Conservation (phyloP, 2,888 invertebrate species). For the Heterodera filipjevi region DNA sequence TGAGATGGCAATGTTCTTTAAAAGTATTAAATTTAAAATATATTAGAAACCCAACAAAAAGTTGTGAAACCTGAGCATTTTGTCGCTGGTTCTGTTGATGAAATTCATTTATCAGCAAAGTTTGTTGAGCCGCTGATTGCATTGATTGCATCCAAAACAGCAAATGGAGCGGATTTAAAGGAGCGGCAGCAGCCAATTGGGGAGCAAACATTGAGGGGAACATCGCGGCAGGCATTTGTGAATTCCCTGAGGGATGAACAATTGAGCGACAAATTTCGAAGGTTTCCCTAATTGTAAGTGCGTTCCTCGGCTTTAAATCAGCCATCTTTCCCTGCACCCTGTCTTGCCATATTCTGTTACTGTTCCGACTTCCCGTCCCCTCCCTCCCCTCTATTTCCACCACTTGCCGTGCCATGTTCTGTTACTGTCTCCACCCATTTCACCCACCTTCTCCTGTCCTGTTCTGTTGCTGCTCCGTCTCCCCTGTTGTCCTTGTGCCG, state of each 20-base stretch:
- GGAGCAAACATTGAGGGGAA: not conserved
- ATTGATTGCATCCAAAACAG: not conserved
- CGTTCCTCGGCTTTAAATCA: not conserved
- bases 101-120: not conserved
- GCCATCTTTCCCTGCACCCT: not conserved
- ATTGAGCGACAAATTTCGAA: not conserved
- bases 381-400: no score
- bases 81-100: not conserved
- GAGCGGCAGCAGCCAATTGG: not conserved
- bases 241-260: not conserved
- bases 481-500: not conserved
- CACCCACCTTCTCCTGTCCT: no score
- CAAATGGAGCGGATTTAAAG: constrained; percentile 4
- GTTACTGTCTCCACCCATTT: not conserved
- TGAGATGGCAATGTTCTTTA: not conserved
- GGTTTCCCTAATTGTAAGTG: no score
- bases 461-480: not conserved
- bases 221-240: not conserved
- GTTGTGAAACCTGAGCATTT: not conserved
- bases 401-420: not conserved
- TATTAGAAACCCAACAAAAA: not conserved
- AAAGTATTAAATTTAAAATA: not conserved
- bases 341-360: no score
- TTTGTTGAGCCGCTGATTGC: constrained; percentile 7
- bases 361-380: not conserved